Evolutionary conservation across 2,888 invertebrate genomes (phyloP).

Genomic region (Agrotis ipsilon): DNA sequence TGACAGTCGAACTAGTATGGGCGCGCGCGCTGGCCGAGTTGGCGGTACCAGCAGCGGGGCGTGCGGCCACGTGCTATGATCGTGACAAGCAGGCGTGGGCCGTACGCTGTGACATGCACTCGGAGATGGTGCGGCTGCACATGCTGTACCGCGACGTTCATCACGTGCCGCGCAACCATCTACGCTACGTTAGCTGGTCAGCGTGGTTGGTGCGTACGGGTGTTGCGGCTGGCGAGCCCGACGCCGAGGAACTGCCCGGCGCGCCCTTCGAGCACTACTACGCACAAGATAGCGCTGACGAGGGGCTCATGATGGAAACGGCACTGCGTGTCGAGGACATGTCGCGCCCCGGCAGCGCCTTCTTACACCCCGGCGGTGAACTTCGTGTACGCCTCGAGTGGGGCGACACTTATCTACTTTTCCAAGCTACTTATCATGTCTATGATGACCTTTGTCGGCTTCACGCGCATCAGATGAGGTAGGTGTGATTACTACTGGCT

Average conservation of each 20-base stretch:
- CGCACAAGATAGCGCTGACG: conserved; percentile 94
- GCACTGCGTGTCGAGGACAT: conserved; percentile 94
- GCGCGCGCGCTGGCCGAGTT: conserved; percentile 92
- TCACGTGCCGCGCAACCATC: conserved; percentile 95
- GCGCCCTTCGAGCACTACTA: conserved; percentile 95
- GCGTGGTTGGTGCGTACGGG: conserved; percentile 92
- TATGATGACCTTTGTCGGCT: conserved; percentile 95
- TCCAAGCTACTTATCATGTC: conserved; percentile 95
- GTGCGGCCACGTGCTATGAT: conserved; percentile 93
- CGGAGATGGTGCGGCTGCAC: conserved; percentile 94
- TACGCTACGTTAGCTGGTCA: conserved; percentile 93
- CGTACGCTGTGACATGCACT: conserved; percentile 94
- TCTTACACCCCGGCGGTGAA: conserved; percentile 93
- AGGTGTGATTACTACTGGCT: conserved; percentile 60
- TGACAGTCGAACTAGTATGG: conserved; percentile 94
- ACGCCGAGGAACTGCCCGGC: conserved; percentile 93
- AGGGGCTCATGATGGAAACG: conserved; percentile 96
- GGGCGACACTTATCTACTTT: conserved; percentile 95
- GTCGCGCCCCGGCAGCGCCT: conserved; percentile 93
- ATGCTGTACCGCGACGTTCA: conserved; percentile 94
- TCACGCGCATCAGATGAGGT: conserved; percentile 97
- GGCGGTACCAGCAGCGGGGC: conserved; percentile 90
- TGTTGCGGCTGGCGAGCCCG: conserved; percentile 91
- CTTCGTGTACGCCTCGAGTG: conserved; percentile 95
- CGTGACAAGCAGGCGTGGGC: conserved; percentile 96